These are phyloP conservation scores for Nanorana parkeri DNA, from an alignment of 2,113 vertebrate genomes.

Conservation along the genomic window DNA sequence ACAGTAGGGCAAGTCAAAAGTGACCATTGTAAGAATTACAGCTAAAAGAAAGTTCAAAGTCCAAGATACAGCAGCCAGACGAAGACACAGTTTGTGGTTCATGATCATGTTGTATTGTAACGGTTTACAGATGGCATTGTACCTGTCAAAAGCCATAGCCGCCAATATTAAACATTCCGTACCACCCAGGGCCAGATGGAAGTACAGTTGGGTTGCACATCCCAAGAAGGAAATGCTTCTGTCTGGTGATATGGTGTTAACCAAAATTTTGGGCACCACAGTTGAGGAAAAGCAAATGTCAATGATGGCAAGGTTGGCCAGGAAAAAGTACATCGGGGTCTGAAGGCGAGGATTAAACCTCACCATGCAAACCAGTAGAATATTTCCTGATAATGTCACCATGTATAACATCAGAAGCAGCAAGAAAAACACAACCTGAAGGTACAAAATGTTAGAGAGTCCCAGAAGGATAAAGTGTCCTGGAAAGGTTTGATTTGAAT, in stretches of 20 bases:
- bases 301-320: no score
- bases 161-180: background rate
- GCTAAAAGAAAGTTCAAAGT: background rate
- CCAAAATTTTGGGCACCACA: no score
- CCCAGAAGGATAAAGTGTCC: background rate
- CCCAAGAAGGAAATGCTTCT: no score
- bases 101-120: conserved; percentile 46
- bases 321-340: background rate
- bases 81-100: background rate
- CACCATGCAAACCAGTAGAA: background rate
- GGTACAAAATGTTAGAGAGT: background rate
- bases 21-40: conserved; percentile 9
- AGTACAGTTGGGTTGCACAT: background rate
- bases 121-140: background rate
- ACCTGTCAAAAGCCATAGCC: background rate
- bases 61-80: conserved; percentile 11
- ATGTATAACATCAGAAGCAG: background rate
- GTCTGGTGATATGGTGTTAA: no score
- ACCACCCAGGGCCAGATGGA: background rate
- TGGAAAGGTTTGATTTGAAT: background rate
- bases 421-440: background rate
- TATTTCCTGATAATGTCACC: background rate
- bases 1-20: conserved; percentile 42
- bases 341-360: background rate
- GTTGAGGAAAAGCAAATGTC: no score